A percentile compares a stretch with the other conserved stretches of the same genome.
phyloP scores from a whole-genome alignment of 2,797 vertebrate species.

The Centroberyx gerrardi region DNA sequence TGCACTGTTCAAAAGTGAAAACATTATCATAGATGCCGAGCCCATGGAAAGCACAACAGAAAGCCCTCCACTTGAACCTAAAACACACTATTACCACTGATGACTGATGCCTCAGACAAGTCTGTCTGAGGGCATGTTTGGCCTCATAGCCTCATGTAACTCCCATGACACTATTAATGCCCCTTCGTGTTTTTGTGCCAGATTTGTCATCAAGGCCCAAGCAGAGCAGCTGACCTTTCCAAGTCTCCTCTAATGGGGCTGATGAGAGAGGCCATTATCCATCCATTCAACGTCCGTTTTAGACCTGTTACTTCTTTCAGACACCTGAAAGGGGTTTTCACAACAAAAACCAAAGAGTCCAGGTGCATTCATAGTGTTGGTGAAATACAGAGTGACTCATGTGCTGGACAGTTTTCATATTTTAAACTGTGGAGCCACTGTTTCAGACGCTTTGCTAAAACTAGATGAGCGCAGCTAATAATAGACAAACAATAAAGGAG shows the following conservation, averaged over 20 bases:
- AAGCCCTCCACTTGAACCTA: constrained; percentile 7
- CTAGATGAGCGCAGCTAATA: neutral
- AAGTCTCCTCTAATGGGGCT: constrained; percentile 18
- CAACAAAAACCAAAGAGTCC: constrained; percentile 12
- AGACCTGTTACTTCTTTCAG: constrained; percentile 18
- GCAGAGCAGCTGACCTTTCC: constrained; percentile 25
- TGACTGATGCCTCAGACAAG: constrained; percentile 1
- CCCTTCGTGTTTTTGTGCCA: constrained; percentile 15
- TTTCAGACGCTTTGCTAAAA: constrained; percentile 10
- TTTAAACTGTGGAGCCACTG: neutral
- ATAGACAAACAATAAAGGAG: constrained; percentile 31
- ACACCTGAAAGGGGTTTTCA: neutral
- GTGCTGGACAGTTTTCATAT: neutral
- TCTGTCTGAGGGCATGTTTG: neutral
- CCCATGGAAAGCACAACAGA: no score
- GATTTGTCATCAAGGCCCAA: constrained; percentile 15
- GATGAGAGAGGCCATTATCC: constrained; percentile 30
- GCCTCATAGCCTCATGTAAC: no score
- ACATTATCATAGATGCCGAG: no score
- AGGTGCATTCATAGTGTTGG: neutral
- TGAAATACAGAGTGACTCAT: neutral
- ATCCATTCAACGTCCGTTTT: constrained; percentile 20
- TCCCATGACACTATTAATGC: neutral
- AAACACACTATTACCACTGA: constrained; percentile 2
- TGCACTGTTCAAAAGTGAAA: no score